Percentiles rank a stretch among this genome's conserved stretches.
Conservation (phyloP, 1,140 invertebrate genomes). For the Drosophila auraria region DNA sequence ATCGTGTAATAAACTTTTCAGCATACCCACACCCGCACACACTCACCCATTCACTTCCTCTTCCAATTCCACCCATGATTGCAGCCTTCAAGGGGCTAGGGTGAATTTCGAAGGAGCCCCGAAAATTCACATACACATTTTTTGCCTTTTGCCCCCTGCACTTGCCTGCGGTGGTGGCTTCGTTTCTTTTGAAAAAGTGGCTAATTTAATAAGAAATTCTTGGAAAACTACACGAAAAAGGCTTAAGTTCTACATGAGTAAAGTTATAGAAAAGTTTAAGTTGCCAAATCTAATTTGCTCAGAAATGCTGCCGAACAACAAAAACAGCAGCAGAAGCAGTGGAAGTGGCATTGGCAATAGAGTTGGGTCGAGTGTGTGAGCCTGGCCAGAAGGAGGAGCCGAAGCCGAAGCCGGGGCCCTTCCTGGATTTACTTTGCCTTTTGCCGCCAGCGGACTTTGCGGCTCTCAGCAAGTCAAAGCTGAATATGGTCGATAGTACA, state of each 20-base stretch:
- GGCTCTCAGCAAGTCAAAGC: constrained; percentile 45
- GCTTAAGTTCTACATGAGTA: constrained; percentile 78
- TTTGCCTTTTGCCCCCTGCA: constrained; percentile 20
- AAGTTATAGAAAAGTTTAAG: constrained; percentile 77
- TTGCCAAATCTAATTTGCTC: constrained; percentile 74
- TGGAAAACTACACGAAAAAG: constrained; percentile 73
- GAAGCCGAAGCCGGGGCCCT: constrained; percentile 1
- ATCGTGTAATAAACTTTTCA: constrained; percentile 63
- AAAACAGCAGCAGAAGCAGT: constrained; percentile 30
- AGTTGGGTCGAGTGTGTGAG: constrained; percentile 27
- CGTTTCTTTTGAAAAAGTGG: constrained; percentile 70
- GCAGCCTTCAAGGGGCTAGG: constrained; percentile 18
- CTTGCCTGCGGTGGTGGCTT: constrained; percentile 45
- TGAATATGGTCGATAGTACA: constrained; percentile 21
- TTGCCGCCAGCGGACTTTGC: constrained; percentile 53
- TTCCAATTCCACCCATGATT: constrained; percentile 32
- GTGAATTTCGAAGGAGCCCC: constrained; percentile 12
- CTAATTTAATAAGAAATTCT: constrained; percentile 78
- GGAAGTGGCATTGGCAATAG: background rate
- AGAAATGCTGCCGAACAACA: constrained; percentile 62
- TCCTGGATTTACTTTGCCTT: constrained; percentile 54
- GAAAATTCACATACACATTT: constrained; percentile 46
- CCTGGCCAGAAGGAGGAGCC: constrained; percentile 24
- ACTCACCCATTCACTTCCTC: background rate
- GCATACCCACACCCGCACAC: constrained; percentile 30